phyloP scores from a whole-genome alignment of 2,888 invertebrate species.

The Hoplodrina ambigua region DNA sequence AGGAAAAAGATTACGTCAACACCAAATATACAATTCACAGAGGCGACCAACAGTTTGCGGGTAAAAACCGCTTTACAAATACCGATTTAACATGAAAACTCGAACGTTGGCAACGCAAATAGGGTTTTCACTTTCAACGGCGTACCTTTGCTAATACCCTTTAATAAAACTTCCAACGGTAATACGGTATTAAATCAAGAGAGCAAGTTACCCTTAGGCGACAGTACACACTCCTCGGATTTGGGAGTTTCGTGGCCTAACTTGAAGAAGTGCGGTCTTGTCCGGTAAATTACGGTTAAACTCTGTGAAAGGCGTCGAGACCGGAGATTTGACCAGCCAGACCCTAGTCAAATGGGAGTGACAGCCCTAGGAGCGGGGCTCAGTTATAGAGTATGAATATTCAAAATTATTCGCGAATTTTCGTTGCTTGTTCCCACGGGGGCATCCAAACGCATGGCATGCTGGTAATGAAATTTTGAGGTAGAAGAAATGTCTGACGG shows the following conservation, averaged over 20 bases:
- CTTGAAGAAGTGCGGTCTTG: slow-evolving; percentile 42
- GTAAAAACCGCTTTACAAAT: slow-evolving; percentile 38
- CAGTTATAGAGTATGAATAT: slow-evolving; percentile 69
- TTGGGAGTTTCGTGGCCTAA: slow-evolving; percentile 21
- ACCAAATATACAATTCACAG: slow-evolving; percentile 54
- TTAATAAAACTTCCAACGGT: slow-evolving; percentile 29
- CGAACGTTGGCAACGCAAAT: slow-evolving; percentile 50
- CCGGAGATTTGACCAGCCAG: slow-evolving; percentile 28
- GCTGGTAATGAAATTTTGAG: slow-evolving; percentile 52
- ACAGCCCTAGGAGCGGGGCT: slow-evolving; percentile 37
- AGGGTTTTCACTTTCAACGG: slow-evolving; percentile 45
- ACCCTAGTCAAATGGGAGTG: slow-evolving; percentile 34
- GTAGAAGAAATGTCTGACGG: slow-evolving; percentile 43
- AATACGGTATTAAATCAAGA: slow-evolving; percentile 36
- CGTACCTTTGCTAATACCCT: slow-evolving; percentile 26
- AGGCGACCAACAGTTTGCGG: slow-evolving; percentile 42
- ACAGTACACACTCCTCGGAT: slow-evolving; percentile 8
- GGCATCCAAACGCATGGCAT: slow-evolving; percentile 40
- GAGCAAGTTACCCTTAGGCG: slow-evolving; percentile 26
- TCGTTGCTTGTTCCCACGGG: slow-evolving; percentile 50
- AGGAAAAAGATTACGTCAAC: slow-evolving; percentile 18
- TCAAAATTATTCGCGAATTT: slow-evolving; percentile 66
- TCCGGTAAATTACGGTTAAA: slow-evolving; percentile 48
- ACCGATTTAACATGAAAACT: slow-evolving; percentile 35
- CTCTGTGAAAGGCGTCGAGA: slow-evolving; percentile 24